Conservation (phyloP, 2,113 vertebrate genomes). For the Grantiella picta region DNA sequence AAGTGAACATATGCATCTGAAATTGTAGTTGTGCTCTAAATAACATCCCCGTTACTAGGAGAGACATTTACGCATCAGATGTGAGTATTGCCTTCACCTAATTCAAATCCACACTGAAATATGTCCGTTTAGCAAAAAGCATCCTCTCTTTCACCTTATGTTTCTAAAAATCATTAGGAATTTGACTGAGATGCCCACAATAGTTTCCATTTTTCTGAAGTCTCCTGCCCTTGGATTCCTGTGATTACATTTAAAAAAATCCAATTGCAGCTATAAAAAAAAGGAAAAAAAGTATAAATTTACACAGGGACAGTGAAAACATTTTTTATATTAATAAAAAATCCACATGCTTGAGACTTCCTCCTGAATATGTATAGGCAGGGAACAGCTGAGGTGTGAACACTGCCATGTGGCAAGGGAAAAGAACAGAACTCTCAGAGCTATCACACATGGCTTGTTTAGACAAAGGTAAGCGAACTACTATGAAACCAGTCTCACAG, state of each 20-base stretch:
- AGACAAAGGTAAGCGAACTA: neutral
- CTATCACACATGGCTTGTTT: neutral
- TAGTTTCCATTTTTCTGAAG: neutral
- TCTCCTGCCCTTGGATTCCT: neutral
- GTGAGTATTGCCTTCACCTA: neutral
- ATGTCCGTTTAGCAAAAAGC: neutral
- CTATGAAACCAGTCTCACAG: neutral
- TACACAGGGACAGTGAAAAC: neutral
- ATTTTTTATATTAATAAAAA: neutral
- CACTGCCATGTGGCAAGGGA: slow-evolving; percentile 25
- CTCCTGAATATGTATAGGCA: slow-evolving; percentile 28
- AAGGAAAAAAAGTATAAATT: neutral
- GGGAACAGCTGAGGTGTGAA: slow-evolving; percentile 54
- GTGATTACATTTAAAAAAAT: neutral
- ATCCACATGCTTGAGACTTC: neutral
- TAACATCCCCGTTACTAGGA: neutral
- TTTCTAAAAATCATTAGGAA: neutral
- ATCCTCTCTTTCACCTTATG: neutral
- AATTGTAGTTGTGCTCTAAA: neutral
- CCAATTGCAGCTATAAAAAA: neutral
- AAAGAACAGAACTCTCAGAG: neutral
- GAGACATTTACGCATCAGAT: neutral
- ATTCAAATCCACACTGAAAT: neutral
- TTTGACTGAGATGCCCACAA: neutral
- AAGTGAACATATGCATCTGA: neutral